A percentile compares a stretch with the other conserved stretches of the same genome.
phyloP scores from a whole-genome alignment of 2,888 invertebrate genomes.

The Volucella inanis region DNA sequence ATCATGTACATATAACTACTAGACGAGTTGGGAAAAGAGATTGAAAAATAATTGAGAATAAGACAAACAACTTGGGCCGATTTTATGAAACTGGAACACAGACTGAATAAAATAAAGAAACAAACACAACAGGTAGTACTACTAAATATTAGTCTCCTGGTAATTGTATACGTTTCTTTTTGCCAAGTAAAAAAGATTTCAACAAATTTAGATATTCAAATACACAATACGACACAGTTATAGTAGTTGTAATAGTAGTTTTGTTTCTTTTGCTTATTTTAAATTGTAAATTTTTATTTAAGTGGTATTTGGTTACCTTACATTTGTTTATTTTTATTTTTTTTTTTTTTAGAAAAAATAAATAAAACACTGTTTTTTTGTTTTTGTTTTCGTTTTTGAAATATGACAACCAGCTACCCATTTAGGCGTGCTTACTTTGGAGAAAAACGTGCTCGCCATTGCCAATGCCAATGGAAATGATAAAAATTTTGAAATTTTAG shows the following conservation, averaged over 20 bases:
- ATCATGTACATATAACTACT: slow-evolving; percentile 8
- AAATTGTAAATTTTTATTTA: slow-evolving; percentile 39
- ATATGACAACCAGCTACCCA: slow-evolving; percentile 43
- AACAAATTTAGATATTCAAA: slow-evolving; percentile 22
- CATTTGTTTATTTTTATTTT: slow-evolving; percentile 61
- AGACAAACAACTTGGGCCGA: not conserved
- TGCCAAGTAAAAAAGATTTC: slow-evolving; percentile 29
- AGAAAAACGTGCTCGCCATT: slow-evolving; percentile 23
- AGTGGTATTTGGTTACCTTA: slow-evolving; percentile 23
- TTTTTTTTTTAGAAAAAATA: slow-evolving; percentile 18
- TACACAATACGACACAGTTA: slow-evolving; percentile 62
- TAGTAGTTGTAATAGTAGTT: slow-evolving; percentile 45
- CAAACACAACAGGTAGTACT: slow-evolving; percentile 34
- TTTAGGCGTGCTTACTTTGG: slow-evolving; percentile 46
- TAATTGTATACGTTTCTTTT: slow-evolving; percentile 18
- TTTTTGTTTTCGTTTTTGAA: slow-evolving; percentile 19
- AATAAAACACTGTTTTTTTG: slow-evolving; percentile 64
- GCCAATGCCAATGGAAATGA: slow-evolving; percentile 57
- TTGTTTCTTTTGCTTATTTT: slow-evolving; percentile 14
- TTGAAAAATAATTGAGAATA: not conserved
- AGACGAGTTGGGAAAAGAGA: slow-evolving; percentile 4
- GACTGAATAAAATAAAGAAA: not conserved
- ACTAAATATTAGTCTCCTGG: slow-evolving; percentile 30
- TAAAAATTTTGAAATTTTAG: slow-evolving; percentile 49
- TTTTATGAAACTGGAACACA: not conserved